Evolutionary conservation across 2,888 invertebrate species (phyloP).

Genomic region (Mylabris sibirica): DNA sequence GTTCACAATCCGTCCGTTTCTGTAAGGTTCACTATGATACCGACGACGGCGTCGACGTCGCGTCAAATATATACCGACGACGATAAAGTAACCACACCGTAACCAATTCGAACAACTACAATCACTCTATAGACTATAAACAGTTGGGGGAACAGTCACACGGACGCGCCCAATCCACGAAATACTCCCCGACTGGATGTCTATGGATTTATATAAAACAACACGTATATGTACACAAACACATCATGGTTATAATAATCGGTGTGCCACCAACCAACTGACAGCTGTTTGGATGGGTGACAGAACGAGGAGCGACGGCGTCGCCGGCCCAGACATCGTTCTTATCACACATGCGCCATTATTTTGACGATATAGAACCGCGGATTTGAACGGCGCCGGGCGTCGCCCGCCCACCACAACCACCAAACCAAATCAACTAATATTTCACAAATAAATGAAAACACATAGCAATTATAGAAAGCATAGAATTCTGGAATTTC

Average conservation of each 20-base stretch:
- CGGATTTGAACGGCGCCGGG: constrained; percentile 23
- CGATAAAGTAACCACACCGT: not conserved
- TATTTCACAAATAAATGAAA: not conserved
- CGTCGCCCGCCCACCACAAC: not conserved
- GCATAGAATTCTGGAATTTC: too few relatives aligned
- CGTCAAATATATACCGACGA: constrained; percentile 18
- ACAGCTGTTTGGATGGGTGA: constrained; percentile 41
- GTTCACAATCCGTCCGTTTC: not conserved
- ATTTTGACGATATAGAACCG: constrained; percentile 8
- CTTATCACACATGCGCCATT: constrained; percentile 40
- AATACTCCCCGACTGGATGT: not conserved
- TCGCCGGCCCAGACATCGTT: constrained; percentile 30
- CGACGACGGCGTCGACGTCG: constrained; percentile 13
- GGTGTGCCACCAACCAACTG: constrained; percentile 43
- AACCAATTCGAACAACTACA: not conserved
- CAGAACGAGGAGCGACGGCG: constrained; percentile 43
- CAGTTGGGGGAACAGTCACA: not conserved
- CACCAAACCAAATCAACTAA: not conserved
- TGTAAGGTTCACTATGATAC: not conserved
- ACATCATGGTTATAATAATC: constrained; percentile 29
- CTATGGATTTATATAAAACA: not conserved
- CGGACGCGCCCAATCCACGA: not conserved
- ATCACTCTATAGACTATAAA: too few relatives aligned
- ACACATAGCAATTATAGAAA: too few relatives aligned
- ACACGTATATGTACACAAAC: not conserved